Conservation (phyloP, 2,113 vertebrate genomes). For the Petromus typicus region DNA sequence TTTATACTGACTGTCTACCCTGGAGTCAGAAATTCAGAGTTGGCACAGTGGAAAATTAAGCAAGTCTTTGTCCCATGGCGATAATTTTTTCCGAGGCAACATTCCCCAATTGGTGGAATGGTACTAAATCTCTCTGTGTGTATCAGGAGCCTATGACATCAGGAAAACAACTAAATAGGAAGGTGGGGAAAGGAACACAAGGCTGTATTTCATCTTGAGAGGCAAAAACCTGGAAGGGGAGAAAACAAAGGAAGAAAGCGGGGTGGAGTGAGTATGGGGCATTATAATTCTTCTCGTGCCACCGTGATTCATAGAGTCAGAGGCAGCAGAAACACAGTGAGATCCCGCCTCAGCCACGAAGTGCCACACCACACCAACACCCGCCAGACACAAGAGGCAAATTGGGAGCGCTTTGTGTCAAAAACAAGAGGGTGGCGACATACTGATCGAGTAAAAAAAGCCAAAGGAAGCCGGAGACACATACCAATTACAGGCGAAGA, state of each 20-base stretch:
- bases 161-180: background rate
- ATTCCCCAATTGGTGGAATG: background rate
- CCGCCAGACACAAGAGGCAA: background rate
- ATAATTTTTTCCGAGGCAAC: background rate
- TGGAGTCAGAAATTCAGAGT: background rate
- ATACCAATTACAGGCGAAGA: constrained; percentile 7
- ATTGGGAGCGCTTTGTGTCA: background rate
- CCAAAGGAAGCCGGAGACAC: background rate
- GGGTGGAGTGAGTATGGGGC: background rate
- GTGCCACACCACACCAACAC: background rate
- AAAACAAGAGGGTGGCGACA: background rate
- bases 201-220: background rate
- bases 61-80: background rate
- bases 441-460: background rate
- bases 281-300: background rate
- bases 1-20: background rate
- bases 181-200: background rate
- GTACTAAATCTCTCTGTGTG: background rate
- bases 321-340: background rate
- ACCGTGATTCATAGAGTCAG: background rate
- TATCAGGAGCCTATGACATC: background rate
- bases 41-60: background rate
- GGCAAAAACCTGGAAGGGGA: background rate
- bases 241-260: background rate
- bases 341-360: background rate